Conservation (phyloP, 1,140 invertebrate species). For the Agrypnia vestita region DNA sequence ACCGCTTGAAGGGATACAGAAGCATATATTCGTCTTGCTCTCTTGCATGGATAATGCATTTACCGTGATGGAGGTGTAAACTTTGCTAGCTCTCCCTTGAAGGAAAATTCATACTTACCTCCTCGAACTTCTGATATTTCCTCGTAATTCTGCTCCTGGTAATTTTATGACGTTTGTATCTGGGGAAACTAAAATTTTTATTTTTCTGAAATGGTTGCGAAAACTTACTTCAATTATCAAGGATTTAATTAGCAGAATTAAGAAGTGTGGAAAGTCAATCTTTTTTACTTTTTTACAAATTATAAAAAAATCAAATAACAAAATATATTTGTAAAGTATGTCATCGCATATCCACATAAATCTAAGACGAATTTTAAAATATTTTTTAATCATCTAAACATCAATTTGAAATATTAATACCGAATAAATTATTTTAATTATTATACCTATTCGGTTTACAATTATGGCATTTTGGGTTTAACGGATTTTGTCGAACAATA, state of each 20-base stretch:
- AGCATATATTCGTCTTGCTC: constrained; percentile 35
- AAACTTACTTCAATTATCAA: too few relatives aligned
- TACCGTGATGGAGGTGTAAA: constrained; percentile 31
- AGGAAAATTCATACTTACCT: constrained; percentile 43
- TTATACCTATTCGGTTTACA: too few relatives aligned
- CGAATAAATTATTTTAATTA: neutral
- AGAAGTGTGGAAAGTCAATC: too few relatives aligned
- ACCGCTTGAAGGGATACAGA: constrained; percentile 37
- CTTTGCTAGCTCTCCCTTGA: constrained; percentile 5
- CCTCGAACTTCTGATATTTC: constrained; percentile 44
- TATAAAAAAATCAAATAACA: too few relatives aligned
- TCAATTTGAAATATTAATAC: neutral
- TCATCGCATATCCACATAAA: too few relatives aligned
- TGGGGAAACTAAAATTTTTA: constrained; percentile 7
- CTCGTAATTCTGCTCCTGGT: constrained; percentile 32
- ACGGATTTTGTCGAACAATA: neutral
- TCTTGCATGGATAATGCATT: constrained; percentile 47
- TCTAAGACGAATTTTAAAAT: too few relatives aligned
- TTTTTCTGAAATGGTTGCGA: too few relatives aligned
- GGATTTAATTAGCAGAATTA: too few relatives aligned
- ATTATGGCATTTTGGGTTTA: neutral
- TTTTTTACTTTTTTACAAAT: too few relatives aligned
- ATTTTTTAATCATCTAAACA: neutral
- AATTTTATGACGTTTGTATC: neutral
- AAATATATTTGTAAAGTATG: too few relatives aligned